A percentile compares a stretch with the other conserved stretches of the same genome.
Conservation (phyloP, 1,140 invertebrate genomes). For the Cyclargus thomasi region DNA sequence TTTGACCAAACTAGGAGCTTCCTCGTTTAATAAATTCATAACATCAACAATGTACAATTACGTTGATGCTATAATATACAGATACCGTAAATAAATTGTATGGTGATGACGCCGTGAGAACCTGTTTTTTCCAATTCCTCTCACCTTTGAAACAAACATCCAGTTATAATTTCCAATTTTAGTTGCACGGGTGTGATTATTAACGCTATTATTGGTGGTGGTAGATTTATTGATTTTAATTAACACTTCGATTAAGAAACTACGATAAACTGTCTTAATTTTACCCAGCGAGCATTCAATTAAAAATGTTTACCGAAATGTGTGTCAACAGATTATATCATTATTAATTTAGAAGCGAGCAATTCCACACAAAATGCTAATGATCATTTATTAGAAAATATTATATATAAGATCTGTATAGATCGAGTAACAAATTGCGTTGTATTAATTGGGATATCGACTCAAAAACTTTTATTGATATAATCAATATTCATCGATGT, state of each 20-base stretch:
- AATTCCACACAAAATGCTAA: not conserved
- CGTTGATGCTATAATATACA: not conserved
- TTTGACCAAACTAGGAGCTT: not conserved
- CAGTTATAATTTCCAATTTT: not conserved
- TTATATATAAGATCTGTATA: not conserved
- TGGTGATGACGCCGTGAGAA: not conserved
- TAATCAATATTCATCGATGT: not conserved
- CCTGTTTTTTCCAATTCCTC: not conserved
- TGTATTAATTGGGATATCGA: not conserved
- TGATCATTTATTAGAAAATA: conserved; percentile 1
- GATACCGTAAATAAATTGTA: not conserved
- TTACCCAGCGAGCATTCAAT: not conserved
- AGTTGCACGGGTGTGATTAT: not conserved
- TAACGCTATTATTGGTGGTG: not conserved
- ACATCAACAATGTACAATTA: not conserved
- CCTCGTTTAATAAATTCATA: not conserved
- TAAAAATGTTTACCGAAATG: not conserved
- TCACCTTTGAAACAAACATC: not conserved
- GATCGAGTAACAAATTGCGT: not conserved
- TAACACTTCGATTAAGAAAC: not conserved
- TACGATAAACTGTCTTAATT: not conserved
- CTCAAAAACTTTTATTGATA: not conserved
- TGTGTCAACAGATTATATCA: not conserved
- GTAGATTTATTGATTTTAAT: not conserved
- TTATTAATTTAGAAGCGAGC: not conserved